Conservation (phyloP, 2,888 invertebrate genomes). For the Nomada flava region DNA sequence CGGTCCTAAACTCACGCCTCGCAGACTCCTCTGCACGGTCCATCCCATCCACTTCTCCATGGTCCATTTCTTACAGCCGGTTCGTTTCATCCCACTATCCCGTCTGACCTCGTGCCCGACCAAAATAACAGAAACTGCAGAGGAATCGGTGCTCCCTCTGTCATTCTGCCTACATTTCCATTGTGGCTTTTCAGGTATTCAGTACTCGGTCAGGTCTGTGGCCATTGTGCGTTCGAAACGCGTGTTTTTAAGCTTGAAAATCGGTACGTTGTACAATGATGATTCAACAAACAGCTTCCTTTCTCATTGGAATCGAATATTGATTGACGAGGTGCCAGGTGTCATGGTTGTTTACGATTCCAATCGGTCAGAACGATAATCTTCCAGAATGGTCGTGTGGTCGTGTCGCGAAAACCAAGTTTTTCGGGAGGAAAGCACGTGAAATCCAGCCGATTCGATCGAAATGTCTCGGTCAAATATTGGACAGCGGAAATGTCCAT, state of each 20-base stretch:
- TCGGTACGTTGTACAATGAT: conserved; percentile 32
- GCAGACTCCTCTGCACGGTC: conserved; percentile 33
- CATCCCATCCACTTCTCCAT: conserved; percentile 29
- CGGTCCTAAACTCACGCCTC: conserved; percentile 65
- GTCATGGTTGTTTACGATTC: conserved; percentile 50
- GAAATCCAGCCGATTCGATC: conserved; percentile 59
- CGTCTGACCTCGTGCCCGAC: conserved; percentile 28
- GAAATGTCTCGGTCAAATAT: conserved; percentile 42
- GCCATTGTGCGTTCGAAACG: conserved; percentile 15
- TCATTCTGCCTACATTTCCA: conserved; percentile 7
- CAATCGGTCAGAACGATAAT: conserved; percentile 44
- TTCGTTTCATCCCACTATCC: conserved; percentile 33
- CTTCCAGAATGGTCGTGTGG: conserved; percentile 46
- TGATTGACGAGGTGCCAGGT: conserved; percentile 62
- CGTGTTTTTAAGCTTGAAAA: conserved; percentile 36
- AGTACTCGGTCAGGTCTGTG: neutral
- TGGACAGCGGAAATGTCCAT: conserved; percentile 48
- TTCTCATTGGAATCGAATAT: conserved; percentile 68
- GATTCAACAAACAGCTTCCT: conserved; percentile 45
- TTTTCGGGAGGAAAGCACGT: conserved; percentile 40
- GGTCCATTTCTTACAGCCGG: conserved; percentile 62
- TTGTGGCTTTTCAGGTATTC: conserved; percentile 41
- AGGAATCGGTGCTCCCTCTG: conserved; percentile 50
- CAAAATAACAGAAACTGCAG: conserved; percentile 65
- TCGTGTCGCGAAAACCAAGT: conserved; percentile 41